Conservation (phyloP, 2,888 invertebrate genomes). For the Margaritifera margaritifera region DNA sequence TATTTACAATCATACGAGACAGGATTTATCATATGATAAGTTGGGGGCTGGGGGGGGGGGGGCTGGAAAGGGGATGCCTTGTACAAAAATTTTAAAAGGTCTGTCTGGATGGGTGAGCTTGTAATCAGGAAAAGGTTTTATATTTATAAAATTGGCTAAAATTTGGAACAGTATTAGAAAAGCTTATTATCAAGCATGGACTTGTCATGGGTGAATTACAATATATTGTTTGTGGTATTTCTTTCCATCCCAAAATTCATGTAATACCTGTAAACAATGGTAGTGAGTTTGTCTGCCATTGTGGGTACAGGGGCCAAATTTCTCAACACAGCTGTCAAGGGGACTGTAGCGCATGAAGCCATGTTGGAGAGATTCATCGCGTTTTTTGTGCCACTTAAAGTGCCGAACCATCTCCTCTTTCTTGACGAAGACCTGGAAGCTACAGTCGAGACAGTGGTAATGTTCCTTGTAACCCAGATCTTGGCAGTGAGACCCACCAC, state of each 20-base stretch:
- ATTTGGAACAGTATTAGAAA: background rate
- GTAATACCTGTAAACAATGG: constrained; percentile 90
- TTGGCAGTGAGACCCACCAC: constrained; percentile 88
- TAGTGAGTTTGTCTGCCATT: constrained; percentile 97
- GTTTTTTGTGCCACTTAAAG: constrained; percentile 99
- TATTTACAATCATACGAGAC: too few relatives aligned
- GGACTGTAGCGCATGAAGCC: constrained; percentile 96
- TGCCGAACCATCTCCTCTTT: constrained; percentile 99
- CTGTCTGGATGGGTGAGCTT: background rate
- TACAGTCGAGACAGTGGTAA: constrained; percentile 92
- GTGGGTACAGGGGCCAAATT: constrained; percentile 87
- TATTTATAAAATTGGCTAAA: background rate
- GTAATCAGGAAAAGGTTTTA: background rate
- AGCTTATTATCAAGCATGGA: background rate
- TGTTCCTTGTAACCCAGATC: constrained; percentile 94
- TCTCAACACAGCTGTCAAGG: constrained; percentile 92
- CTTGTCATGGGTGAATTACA: background rate
- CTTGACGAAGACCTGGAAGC: constrained; percentile 87
- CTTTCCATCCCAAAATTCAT: background rate
- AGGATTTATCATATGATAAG: too few relatives aligned
- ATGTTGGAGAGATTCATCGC: constrained; percentile 95
- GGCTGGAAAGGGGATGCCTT: too few relatives aligned
- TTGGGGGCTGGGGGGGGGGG: too few relatives aligned
- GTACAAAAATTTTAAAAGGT: too few relatives aligned
- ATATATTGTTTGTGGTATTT: background rate